Conservation (phyloP, 2,888 invertebrate species). For the Sisyra terminalis region DNA sequence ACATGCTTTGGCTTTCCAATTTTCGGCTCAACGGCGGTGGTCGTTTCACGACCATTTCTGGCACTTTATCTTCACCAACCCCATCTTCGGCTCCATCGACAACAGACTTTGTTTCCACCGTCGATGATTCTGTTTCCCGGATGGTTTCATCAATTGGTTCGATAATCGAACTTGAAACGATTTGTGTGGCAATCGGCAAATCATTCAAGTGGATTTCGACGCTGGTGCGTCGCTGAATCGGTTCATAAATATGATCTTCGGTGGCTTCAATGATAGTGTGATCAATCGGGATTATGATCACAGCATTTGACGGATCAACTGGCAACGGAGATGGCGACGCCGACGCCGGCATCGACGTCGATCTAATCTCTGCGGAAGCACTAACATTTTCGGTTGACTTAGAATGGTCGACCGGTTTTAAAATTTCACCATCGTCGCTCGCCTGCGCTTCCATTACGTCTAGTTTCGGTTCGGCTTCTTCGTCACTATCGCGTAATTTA, state of each 20-base stretch:
- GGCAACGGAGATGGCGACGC: neutral
- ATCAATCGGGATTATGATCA: conserved; percentile 5
- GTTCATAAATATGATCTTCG: conserved; percentile 1
- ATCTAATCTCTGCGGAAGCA: neutral
- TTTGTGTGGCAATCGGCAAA: neutral
- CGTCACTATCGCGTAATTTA: neutral
- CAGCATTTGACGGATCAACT: neutral
- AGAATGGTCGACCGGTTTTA: neutral
- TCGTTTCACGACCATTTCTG: neutral
- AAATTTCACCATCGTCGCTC: neutral
- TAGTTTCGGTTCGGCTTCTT: neutral
- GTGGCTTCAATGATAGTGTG: conserved; percentile 1
- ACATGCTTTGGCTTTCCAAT: conserved; percentile 17
- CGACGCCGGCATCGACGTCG: neutral
- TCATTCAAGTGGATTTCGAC: conserved; percentile 2
- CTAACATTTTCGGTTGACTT: neutral
- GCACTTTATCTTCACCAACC: neutral
- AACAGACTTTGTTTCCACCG: too few relatives aligned
- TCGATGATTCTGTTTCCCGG: neutral
- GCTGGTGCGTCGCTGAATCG: neutral
- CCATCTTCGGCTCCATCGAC: too few relatives aligned
- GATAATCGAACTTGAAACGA: neutral
- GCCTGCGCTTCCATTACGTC: neutral
- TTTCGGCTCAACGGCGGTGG: neutral
- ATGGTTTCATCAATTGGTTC: neutral